A percentile compares a stretch with the other conserved stretches of the same genome.
Conservation (phyloP, 2,888 invertebrate genomes). For the Lasioglossum marginatum region DNA sequence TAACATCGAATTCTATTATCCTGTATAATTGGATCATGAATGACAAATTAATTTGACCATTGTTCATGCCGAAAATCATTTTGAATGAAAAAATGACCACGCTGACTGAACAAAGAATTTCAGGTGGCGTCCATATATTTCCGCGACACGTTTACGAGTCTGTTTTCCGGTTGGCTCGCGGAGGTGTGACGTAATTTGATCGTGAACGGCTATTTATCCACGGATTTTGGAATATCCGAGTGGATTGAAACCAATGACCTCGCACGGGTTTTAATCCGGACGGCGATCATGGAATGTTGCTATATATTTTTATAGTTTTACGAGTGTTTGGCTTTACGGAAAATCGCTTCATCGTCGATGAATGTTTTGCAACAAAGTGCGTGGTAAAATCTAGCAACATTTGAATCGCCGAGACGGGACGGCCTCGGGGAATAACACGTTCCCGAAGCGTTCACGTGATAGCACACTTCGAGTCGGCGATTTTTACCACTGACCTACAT, state of each 20-base stretch:
- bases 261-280: background rate
- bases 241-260: slow-evolving; percentile 4
- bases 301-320: background rate
- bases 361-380: background rate
- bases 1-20: too few relatives aligned
- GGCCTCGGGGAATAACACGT: background rate
- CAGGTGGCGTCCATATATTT: slow-evolving; percentile 2
- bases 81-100: background rate
- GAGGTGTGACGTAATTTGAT: slow-evolving; percentile 1
- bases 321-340: background rate
- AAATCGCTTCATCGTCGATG: background rate
- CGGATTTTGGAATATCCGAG: background rate
- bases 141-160: background rate
- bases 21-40: too few relatives aligned
- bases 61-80: background rate
- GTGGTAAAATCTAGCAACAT: background rate
- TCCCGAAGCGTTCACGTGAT: slow-evolving; percentile 5
- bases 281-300: background rate
- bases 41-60: background rate
- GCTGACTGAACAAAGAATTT: background rate
- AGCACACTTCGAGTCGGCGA: background rate
- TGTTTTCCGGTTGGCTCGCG: slow-evolving; percentile 2
- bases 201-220: background rate
- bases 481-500: slow-evolving; percentile 10
- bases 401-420: background rate